Evolutionary conservation across 1,140 invertebrate species (phyloP).

Genomic region (Drosophila subpulchrella): DNA sequence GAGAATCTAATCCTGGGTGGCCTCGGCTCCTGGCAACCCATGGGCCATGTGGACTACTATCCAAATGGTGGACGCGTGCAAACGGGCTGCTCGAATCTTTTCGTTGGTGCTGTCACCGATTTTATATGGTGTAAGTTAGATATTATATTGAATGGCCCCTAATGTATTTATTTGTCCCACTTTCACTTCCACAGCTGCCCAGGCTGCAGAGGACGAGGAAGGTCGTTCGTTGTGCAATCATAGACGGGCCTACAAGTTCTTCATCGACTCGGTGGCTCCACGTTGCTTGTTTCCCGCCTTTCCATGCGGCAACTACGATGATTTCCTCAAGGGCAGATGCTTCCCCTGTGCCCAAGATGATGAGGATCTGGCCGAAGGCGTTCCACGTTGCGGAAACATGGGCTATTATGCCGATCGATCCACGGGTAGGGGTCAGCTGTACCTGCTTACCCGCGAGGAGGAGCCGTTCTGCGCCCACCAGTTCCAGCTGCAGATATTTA

Average conservation of each 20-base stretch:
- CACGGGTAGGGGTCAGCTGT: constrained; percentile 92
- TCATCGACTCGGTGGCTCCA: constrained; percentile 96
- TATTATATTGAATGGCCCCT: neutral
- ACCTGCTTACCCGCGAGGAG: constrained; percentile 94
- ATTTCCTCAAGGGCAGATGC: constrained; percentile 88
- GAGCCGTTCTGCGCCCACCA: constrained; percentile 97
- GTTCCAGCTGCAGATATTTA: constrained; percentile 92
- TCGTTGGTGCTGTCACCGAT: constrained; percentile 95
- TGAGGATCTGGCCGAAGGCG: constrained; percentile 82
- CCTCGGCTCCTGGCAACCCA: constrained; percentile 92
- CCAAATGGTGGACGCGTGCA: constrained; percentile 96
- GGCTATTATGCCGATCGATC: constrained; percentile 96
- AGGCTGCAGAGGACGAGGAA: constrained; percentile 91
- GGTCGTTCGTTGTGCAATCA: constrained; percentile 96
- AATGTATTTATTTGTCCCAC: neutral
- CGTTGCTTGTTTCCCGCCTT: constrained; percentile 95
- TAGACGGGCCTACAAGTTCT: constrained; percentile 95
- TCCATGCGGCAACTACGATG: constrained; percentile 93
- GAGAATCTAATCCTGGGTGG: constrained; percentile 94
- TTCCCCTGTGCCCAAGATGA: constrained; percentile 86
- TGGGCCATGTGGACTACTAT: constrained; percentile 96
- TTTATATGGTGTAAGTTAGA: constrained; percentile 93
- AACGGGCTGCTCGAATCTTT: constrained; percentile 93
- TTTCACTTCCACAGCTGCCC: constrained; percentile 77
- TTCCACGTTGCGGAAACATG: constrained; percentile 93